Evolutionary conservation across 1,140 invertebrate genomes (phyloP).

Genomic region (Trichogramma pretiosum): DNA sequence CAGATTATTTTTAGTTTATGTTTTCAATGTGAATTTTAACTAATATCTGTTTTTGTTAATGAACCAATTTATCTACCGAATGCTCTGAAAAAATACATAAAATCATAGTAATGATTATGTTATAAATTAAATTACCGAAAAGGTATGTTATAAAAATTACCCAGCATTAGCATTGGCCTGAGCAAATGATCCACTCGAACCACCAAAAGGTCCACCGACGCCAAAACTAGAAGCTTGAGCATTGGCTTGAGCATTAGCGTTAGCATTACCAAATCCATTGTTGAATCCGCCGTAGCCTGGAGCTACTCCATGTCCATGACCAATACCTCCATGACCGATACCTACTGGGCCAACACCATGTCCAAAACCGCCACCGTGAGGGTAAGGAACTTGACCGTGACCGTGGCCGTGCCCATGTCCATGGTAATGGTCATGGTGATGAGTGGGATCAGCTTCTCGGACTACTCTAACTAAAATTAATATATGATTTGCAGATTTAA

Average conservation of each 20-base stretch:
- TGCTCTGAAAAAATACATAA: too few species aligned
- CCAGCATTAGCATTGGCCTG: constrained; percentile 2
- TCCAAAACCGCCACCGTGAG: neutral
- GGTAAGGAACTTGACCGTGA: neutral
- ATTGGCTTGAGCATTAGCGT: neutral
- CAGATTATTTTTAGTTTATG: too few species aligned
- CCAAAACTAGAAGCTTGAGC: neutral
- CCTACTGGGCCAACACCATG: neutral
- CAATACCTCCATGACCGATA: neutral
- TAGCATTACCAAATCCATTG: neutral
- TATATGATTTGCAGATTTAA: too few species aligned
- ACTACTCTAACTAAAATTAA: neutral
- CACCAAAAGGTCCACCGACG: neutral
- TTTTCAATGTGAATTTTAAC: too few species aligned
- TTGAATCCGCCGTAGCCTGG: neutral
- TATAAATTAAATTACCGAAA: too few species aligned
- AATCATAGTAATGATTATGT: too few species aligned
- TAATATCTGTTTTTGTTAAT: too few species aligned
- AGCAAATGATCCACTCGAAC: neutral
- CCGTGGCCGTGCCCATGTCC: neutral
- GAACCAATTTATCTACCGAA: too few species aligned
- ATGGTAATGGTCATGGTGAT: neutral
- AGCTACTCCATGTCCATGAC: neutral
- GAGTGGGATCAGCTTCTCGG: neutral
- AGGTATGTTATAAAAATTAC: too few species aligned